Conservation (phyloP, 2,113 vertebrate genomes). For the Tachysurus vachellii region DNA sequence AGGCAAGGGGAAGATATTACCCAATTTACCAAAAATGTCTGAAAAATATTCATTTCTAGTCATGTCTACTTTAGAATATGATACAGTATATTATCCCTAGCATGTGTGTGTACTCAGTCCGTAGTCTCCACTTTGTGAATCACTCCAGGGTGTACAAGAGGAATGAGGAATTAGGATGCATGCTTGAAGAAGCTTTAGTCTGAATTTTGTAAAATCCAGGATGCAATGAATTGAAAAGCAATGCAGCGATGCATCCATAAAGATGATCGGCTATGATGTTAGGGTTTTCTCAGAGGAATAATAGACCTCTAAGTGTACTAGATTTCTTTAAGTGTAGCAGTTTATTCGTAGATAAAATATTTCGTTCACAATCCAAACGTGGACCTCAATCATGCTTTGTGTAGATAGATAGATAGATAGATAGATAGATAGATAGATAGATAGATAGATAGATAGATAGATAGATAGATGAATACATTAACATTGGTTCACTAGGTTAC, state of each 20-base stretch:
- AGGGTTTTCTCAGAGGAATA: background rate
- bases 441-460: no score
- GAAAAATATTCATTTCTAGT: background rate
- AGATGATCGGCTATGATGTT: background rate
- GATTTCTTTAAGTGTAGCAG: background rate
- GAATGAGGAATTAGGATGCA: background rate
- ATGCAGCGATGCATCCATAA: background rate
- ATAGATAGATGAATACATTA: no score
- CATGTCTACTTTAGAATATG: background rate
- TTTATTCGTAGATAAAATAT: background rate
- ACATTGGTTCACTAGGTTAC: no score
- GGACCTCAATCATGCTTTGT: background rate
- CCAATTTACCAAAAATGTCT: background rate
- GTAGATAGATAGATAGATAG: background rate
- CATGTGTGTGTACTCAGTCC: background rate
- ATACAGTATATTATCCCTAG: background rate
- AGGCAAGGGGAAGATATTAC: background rate
- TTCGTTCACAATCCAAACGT: background rate
- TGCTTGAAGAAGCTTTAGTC: background rate
- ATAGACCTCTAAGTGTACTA: background rate
- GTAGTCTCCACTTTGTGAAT: background rate
- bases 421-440: no score
- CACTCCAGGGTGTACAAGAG: background rate
- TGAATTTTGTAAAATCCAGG: background rate
- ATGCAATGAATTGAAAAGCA: background rate